Evolutionary conservation across 2,113 vertebrate species (phyloP).

Genomic region (Rhegmatorhina hoffmannsi): DNA sequence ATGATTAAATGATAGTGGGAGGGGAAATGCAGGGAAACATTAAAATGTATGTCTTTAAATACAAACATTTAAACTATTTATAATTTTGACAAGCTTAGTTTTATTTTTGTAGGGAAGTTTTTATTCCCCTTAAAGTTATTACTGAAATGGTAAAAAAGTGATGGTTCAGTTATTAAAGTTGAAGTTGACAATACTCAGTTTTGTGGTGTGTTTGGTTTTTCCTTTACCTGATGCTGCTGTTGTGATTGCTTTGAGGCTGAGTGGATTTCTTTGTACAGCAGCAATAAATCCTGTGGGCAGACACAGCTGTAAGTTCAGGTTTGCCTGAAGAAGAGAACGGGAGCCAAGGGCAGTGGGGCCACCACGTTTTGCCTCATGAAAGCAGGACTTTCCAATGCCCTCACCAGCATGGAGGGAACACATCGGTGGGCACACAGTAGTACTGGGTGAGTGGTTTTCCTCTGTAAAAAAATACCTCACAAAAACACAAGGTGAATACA

Average conservation of each 20-base stretch:
- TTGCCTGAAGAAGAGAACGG: background rate
- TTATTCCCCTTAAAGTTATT: conserved; percentile 76
- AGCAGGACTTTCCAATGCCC: background rate
- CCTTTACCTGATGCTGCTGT: background rate
- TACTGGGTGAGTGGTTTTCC: background rate
- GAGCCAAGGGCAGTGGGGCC: background rate
- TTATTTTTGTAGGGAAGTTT: conserved; percentile 81
- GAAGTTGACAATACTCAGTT: conserved; percentile 67
- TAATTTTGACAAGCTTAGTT: conserved; percentile 77
- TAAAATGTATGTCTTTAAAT: conserved; percentile 68
- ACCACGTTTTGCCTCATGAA: background rate
- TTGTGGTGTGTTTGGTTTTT: background rate
- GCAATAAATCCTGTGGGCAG: background rate
- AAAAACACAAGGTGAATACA: fast-evolving
- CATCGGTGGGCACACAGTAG: fast-evolving
- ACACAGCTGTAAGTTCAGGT: background rate
- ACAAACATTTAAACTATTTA: conserved; percentile 78
- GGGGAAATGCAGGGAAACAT: conserved; percentile 41
- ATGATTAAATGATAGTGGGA: conserved; percentile 29
- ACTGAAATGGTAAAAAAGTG: conserved; percentile 69
- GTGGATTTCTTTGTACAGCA: background rate
- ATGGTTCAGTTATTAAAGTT: conserved; percentile 84
- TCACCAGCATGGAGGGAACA: background rate
- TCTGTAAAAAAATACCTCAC: background rate
- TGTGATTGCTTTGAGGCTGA: background rate